A percentile compares a stretch with the other conserved stretches of the same genome.
phyloP scores from a whole-genome alignment of 1,140 invertebrate genomes.

The Periplaneta americana region DNA sequence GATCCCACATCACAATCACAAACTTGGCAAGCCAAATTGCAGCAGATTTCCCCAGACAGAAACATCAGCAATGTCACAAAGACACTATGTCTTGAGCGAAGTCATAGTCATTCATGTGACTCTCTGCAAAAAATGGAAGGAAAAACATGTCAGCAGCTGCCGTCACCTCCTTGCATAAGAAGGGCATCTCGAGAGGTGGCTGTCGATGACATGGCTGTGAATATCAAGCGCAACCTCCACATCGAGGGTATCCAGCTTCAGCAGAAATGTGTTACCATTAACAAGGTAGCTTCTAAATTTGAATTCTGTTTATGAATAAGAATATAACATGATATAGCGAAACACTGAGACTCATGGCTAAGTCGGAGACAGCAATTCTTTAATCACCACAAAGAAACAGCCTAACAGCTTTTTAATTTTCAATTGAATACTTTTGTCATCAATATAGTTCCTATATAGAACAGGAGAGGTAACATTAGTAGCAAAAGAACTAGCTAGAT shows the following conservation, averaged over 20 bases:
- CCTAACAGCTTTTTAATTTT: too few relatives aligned
- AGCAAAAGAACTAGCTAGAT: too few relatives aligned
- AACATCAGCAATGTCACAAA: slow-evolving; percentile 5
- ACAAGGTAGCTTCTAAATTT: slow-evolving; percentile 35
- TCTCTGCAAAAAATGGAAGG: slow-evolving; percentile 19
- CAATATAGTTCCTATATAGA: too few relatives aligned
- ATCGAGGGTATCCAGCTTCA: slow-evolving; percentile 28
- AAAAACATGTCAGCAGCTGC: neutral
- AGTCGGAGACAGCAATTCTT: too few relatives aligned
- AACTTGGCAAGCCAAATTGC: neutral
- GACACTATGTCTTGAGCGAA: neutral
- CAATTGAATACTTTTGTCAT: too few relatives aligned
- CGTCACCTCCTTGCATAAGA: slow-evolving; percentile 4
- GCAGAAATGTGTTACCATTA: slow-evolving; percentile 38
- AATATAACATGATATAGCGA: too few relatives aligned
- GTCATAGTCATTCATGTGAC: slow-evolving; percentile 24
- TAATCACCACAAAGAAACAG: too few relatives aligned
- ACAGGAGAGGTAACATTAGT: too few relatives aligned
- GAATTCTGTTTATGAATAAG: too few relatives aligned
- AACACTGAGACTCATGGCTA: too few relatives aligned
- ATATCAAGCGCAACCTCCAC: slow-evolving; percentile 20
- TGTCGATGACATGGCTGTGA: slow-evolving; percentile 7
- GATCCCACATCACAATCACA: slow-evolving; percentile 1
- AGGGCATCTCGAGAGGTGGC: slow-evolving; percentile 17
- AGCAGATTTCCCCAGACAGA: slow-evolving; percentile 3